These are phyloP conservation scores for Leucosticte australis DNA, from an alignment of 2,113 vertebrate genomes.

Conservation along the genomic window DNA sequence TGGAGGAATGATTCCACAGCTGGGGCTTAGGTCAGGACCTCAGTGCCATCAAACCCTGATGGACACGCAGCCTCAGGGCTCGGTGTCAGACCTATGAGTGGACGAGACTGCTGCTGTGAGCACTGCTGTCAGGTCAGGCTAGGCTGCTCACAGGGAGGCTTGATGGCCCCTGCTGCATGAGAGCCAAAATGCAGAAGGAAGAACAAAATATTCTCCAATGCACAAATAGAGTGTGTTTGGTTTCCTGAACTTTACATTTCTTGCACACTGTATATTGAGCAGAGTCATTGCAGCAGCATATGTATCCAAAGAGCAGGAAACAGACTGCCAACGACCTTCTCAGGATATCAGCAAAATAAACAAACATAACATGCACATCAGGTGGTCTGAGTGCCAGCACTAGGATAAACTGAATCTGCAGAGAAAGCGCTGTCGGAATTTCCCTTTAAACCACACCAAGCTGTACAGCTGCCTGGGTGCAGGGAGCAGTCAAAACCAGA, in stretches of 20 bases:
- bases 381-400: conserved; percentile 11
- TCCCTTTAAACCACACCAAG: conserved; percentile 15
- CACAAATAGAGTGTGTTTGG: neutral
- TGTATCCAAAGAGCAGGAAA: neutral
- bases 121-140: neutral
- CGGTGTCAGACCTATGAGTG: neutral
- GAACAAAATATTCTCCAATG: neutral
- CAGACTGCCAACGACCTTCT: conserved; percentile 21
- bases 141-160: neutral
- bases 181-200: neutral
- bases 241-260: conserved; percentile 18
- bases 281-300: neutral
- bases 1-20: neutral
- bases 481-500: conserved; percentile 16
- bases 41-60: neutral
- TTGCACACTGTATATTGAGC: neutral
- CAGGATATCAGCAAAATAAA: conserved; percentile 26
- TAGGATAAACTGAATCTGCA: neutral
- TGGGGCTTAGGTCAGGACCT: rapidly evolving
- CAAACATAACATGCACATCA: conserved; percentile 10
- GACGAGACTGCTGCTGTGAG: neutral
- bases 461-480: neutral
- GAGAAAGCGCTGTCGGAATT: neutral
- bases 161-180: neutral
- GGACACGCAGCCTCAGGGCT: neutral